Evolutionary conservation across 1,140 invertebrate genomes (phyloP), one percentile per base, ranked within the genome.

Genomic region (Danaus plexippus): DNA sequence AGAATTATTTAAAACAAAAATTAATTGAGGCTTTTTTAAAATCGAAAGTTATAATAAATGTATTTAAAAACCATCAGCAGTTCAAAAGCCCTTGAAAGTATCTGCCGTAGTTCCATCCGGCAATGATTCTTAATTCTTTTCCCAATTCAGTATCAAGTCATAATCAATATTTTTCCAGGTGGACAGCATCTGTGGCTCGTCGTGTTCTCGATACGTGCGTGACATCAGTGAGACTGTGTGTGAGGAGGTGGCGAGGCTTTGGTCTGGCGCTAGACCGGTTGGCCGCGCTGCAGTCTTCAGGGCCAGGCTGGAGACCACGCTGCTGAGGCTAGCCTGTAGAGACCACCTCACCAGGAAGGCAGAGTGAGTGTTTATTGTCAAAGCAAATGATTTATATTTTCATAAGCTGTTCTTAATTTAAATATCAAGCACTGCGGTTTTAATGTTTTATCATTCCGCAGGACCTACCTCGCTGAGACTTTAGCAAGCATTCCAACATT

Each of bases 221-320:
- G 93, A 95, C 71, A 94, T 98, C 56, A 92, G 97, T 11, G 94
- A 97, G 87, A 96, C 93, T 2, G 93, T 98, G 59, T 93, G 94
- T 54, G 96, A 98, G 87, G 97, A 98, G 88, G 87, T 98, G 50
- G 92, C 93, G 11, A 89, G 96, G 13, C 88, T 98, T 1, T 94
- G 96, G 89, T 92, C 93, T 42, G 96, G 95, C 80, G 66, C 69
- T 56, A 50, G 67, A 42, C 22, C 63, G 18, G 44, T 57, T 10
- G 18, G 56, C 4, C 69, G 69, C 56, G 68, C 71, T 46, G 63
- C 75, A 40, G 71, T 71, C 46, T 70, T 80, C 67, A 75, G 67
- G 12, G 74, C 75, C 49, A 62, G 80, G 4, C 76, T 85, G 48
- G 82, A 85, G 70, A 71, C 71, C 57, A 66, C 71, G 32, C 67